Base-by-base conservation (phyloP, 1,140 invertebrate species). In the Melipona quadrifasciata region DNA sequence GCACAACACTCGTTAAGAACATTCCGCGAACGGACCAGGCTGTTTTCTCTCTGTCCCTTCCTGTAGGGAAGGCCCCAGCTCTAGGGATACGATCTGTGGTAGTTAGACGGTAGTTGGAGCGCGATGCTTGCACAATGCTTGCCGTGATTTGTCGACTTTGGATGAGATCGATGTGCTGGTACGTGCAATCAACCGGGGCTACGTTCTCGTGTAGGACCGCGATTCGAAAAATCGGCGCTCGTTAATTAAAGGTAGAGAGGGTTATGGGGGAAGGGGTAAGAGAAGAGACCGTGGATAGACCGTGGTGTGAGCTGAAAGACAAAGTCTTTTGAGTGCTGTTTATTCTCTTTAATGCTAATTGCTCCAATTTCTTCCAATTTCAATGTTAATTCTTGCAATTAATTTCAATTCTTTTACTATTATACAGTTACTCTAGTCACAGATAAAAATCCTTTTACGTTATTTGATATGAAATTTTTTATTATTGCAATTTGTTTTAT, bases 1-100 rank as follows among this genome's bases (percentile, higher is more conserved):
- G 64, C n/a, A 17, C 84, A 84, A 86, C 77, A 82, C 85, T 89
- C 85, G 88, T 89, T 89, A 89, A 87, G 87, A 89, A 80, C 87
- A 89, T 89, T 89, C 87, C 82, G 73, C 72, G 57, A 61, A 34
- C 80, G 72, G 14, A 39, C 77, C 58, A 57, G 78, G 84, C 64
- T 78, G n/a, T 51, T 24, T 14, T 78, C 16, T 78, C 16, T 77
- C 75, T 83, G 67, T 86, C 76, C 76, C 71, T 58, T 67, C 53
- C 31, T 31, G 12, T n/a, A n/a, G n/a, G n/a, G n/a, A n/a, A n/a
- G n/a, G 70, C 71, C 82, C 19, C 53, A 67, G 68, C 71, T 11
- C 67, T 47, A 47, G 21, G 84, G 87, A 87, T 88, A 88, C 87
- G 77, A 89, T 86, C 87, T 84, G 39, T 47, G 78, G 67, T 73